Base-by-base conservation (phyloP, 2,113 vertebrate genomes). In the Siniperca chuatsi region DNA sequence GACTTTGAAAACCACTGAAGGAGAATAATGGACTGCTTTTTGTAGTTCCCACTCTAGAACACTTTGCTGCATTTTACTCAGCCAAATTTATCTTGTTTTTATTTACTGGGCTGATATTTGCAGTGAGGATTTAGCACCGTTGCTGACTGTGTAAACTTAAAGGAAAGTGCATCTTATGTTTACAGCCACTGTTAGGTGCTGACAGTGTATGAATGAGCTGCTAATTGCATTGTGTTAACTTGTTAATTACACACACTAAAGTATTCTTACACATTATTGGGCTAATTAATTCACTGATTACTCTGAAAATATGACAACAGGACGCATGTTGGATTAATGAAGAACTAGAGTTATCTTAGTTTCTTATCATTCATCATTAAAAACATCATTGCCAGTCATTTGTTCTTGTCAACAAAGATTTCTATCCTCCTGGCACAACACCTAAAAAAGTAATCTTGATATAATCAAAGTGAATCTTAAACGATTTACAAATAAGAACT, bases 141-240 rank as follows among this genome's bases (percentile, higher is more conserved):
- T 33, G 42, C 78, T 20, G 69, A 25, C 42, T 54, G 75, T 44
- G 70, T 40, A 29, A 62, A 81, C 37, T 66, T 15, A 16, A 55
- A 74, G 29, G 35, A 35, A 73, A 75, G 55, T 64, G 58, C 64
- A 71, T 85, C 23, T 33, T 48, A n/a, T 84, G 50, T 87, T 79
- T 65, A 74, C 84, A 84, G 83, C 75, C 48, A 29, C 73, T 16
- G 37, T 21, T 71, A 18, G 72, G 57, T 50, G 73, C 54, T 16
- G 46, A 20, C 77, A 72, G 70, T 52, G 12, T 73, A 73, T 73
- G 74, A 92, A 90, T 66, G 74, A 89, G 86, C 70, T 37, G 86
- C 90, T 92, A 89, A 94, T 91, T 91, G 88, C 75, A 69, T 85
- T 25, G 83, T 85, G 83, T 78, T 82, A 87, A 90, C 87, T 90